Evolutionary conservation across 1,140 invertebrate species (phyloP).

Genomic region (Eupeodes corollae): DNA sequence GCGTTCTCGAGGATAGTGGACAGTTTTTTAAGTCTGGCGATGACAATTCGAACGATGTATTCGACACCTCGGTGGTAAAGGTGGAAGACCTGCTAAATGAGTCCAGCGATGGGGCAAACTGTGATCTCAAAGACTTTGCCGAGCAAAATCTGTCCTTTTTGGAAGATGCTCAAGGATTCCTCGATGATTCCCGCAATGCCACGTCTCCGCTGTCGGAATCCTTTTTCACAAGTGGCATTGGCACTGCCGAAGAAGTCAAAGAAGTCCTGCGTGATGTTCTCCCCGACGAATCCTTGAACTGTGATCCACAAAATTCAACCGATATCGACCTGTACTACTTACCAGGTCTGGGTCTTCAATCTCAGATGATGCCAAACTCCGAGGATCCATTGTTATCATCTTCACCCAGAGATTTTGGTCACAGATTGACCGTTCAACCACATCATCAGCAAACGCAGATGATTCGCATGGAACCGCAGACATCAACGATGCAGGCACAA

Average conservation of each 20-base stretch:
- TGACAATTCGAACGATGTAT: slow-evolving; percentile 6
- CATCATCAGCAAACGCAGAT: slow-evolving; percentile 7
- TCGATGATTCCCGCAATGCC: slow-evolving; percentile 49
- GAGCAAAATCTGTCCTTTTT: slow-evolving; percentile 34
- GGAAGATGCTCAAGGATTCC: slow-evolving; percentile 36
- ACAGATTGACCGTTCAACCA: slow-evolving; percentile 37
- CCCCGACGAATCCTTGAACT: slow-evolving; percentile 49
- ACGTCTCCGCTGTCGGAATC: slow-evolving; percentile 64
- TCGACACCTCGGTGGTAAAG: slow-evolving; percentile 25
- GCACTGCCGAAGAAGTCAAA: slow-evolving; percentile 70
- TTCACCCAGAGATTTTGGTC: slow-evolving; percentile 64
- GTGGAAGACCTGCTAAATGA: slow-evolving; percentile 30
- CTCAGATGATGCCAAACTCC: slow-evolving; percentile 73
- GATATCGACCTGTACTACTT: slow-evolving; percentile 36
- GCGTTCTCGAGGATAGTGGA: slow-evolving; percentile 29
- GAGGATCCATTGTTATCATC: slow-evolving; percentile 72
- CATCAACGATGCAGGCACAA: slow-evolving; percentile 5
- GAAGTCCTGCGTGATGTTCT: slow-evolving; percentile 69
- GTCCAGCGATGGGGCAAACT: slow-evolving; percentile 20
- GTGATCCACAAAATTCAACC: slow-evolving; percentile 26
- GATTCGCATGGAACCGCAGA: slow-evolving; percentile 11
- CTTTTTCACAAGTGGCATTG: slow-evolving; percentile 76
- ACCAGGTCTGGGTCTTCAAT: slow-evolving; percentile 42
- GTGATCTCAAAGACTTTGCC: slow-evolving; percentile 31
- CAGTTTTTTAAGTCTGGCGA: slow-evolving; percentile 1